These are phyloP conservation scores for Chloroclystis v-ata DNA, from an alignment of 2,888 invertebrate genomes.

Conservation along the genomic window DNA sequence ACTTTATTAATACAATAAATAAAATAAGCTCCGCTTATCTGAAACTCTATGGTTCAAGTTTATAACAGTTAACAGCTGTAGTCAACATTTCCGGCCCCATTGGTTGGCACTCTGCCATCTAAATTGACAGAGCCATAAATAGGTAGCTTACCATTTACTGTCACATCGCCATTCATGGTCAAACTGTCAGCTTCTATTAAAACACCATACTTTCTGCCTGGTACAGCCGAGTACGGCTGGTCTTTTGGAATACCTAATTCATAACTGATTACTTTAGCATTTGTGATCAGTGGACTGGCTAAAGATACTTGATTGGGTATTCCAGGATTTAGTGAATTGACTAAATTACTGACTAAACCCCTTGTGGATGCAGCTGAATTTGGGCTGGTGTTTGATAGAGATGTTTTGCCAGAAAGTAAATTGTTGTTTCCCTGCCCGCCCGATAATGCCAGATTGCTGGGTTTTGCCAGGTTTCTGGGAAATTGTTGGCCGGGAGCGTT, in stretches of 20 bases:
- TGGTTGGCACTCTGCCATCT: conserved; percentile 48
- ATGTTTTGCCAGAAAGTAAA: not conserved
- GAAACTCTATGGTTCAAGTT: not conserved
- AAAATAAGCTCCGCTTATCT: conserved; percentile 12
- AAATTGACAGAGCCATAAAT: conserved; percentile 48
- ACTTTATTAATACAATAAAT: not conserved
- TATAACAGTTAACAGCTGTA: conserved; percentile 34
- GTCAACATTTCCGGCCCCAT: conserved; percentile 45
- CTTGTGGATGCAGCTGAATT: not conserved
- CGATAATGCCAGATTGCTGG: conserved; percentile 5
- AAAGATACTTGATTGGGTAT: not conserved
- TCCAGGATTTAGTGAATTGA: conserved; percentile 4
- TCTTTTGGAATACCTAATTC: not conserved
- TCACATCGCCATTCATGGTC: conserved; percentile 49
- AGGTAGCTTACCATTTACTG: conserved; percentile 52
- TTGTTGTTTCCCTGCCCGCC: conserved; percentile 2
- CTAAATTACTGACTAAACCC: not conserved
- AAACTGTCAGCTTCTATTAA: conserved; percentile 48
- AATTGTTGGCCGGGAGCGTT: not conserved
- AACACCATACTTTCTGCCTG: conserved; percentile 35
- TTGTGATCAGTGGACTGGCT: conserved; percentile 1
- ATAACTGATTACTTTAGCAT: conserved; percentile 6
- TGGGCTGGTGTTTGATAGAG: too few species aligned
- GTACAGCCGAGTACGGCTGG: not conserved
- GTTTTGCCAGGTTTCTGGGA: conserved; percentile 5